Base-by-base conservation (phyloP, 2,113 vertebrate species). In the Osmerus eperlanus region DNA sequence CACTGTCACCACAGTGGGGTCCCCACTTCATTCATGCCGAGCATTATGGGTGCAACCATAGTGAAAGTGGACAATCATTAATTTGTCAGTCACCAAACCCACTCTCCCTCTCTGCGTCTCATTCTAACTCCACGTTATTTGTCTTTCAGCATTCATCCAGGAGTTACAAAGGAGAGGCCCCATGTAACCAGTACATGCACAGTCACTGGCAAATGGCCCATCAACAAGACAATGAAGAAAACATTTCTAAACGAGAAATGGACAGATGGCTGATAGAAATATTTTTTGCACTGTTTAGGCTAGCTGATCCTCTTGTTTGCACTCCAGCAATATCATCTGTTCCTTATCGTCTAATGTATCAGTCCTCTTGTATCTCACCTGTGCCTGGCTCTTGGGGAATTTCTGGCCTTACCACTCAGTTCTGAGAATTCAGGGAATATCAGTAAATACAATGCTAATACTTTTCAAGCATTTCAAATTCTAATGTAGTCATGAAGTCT, bases 151-250 rank as follows among this genome's bases (percentile, higher is more conserved):
- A 5, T 91, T 95, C 73, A 82, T 91, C 29, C 87, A 93, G 78
- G 91, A 94, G 75, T 82, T 94, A 59, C 89, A 91, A 78, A 91
- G 90, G 70, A 81, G 82, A 72, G 85, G 84, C 51, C 88, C 85
- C 13, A 82, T 87, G 65, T 83, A 80, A 68, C 47, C 32, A 41
- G 13, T 85, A 80, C 77, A 55, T 13, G 25, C 11, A 18, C 58
- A 51, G 19, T 36, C 21, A 16, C 58, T 25, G 47, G 3, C 47
- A 28, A 6, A 11, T 3, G 18, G 8, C n/a, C 1, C 3, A 16
- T 56, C 55, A n/a, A 15, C 32, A 55, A 29, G 60, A 62, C 4
- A 16, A 28, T 63, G 3, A 23, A 28, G 25, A 15, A 5, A 28
- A 1, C 0, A n/a, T 28, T 28, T 14, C 19, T n/a, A 58, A 36